Evolutionary conservation across 2,797 vertebrate species (phyloP), one percentile per base, ranked within the genome.

Genomic region (Neostethus bicornis): DNA sequence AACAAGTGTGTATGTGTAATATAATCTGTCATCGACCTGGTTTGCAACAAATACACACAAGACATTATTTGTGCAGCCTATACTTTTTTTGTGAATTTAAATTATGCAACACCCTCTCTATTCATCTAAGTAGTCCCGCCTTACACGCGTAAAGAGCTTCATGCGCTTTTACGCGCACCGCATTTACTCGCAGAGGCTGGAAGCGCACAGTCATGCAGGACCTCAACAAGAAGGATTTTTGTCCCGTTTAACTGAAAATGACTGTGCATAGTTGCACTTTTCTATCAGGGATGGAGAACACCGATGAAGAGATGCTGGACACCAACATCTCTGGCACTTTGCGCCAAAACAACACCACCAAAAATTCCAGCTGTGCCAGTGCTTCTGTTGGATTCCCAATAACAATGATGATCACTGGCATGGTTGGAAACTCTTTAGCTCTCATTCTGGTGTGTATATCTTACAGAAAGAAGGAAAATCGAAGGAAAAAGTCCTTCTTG

Each of bases 371-470:
- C 8, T 93, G 93, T 75, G 55, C 92, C 46, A 91, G 89, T 0
- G 94, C 95, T 21, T 96, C 96, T 0, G 94, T 96, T 25, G 92
- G 85, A 26, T 96, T 94, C 70, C 94, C 97, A 1, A 91, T 98
- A 39, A 89, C 89, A 56, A 98, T 99, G 96, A 94, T 99, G 93
- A 60, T 96, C 63, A 92, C 96, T 0, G 97, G 97, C 61, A 78
- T 97, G 83, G 94, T 94, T 86, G 96, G 97, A 58, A 98, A 99
- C 63, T 92, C 93, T 0, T 81, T 98, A 31, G 96, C 97, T 65
- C 92, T 98, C 56, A 83, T 95, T 37, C 87, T 98, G 12, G 94
- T 96, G 9, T 95, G 83, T 16, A 87, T 88, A 26, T 93, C 94
- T 12, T 99, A 98, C 85, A 91, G 87, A 42, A 92, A 92, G 59